phyloP scores from a whole-genome alignment of 2,113 vertebrate species.

The Dasyornis broadbenti region DNA sequence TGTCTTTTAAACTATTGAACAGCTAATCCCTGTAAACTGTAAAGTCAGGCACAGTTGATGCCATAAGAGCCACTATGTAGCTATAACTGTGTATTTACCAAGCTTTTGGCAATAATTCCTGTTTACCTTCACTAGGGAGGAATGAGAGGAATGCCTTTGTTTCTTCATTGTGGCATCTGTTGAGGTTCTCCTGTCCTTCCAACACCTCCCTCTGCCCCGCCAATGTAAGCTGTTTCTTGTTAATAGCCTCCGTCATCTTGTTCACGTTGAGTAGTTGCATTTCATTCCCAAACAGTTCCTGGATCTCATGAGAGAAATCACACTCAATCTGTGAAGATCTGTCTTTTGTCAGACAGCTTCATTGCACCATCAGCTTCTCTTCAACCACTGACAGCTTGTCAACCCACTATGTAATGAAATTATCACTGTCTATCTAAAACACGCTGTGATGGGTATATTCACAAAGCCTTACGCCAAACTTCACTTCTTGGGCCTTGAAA shows the following conservation, averaged over 20 bases:
- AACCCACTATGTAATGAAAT: neutral
- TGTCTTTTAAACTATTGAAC: neutral
- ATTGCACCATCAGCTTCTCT: neutral
- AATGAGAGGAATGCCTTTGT: neutral
- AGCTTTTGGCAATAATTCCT: neutral
- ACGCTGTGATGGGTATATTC: neutral
- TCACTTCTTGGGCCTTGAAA: neutral
- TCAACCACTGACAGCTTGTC: neutral
- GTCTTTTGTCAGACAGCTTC: neutral
- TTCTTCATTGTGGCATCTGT: neutral
- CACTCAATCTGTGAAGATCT: neutral
- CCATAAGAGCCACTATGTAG: neutral
- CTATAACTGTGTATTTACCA: neutral
- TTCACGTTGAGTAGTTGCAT: neutral
- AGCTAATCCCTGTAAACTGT: neutral
- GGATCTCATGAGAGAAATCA: neutral
- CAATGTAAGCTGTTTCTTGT: neutral
- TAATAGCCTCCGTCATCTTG: neutral
- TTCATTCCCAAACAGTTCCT: neutral
- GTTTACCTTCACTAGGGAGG: neutral
- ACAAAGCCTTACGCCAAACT: neutral
- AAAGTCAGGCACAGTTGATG: neutral
- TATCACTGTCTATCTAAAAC: neutral
- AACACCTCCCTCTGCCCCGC: rapidly evolving
- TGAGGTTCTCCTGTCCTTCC: neutral